phyloP scores from a whole-genome alignment of 2,797 vertebrate species.

The Apogon hyalosoma region DNA sequence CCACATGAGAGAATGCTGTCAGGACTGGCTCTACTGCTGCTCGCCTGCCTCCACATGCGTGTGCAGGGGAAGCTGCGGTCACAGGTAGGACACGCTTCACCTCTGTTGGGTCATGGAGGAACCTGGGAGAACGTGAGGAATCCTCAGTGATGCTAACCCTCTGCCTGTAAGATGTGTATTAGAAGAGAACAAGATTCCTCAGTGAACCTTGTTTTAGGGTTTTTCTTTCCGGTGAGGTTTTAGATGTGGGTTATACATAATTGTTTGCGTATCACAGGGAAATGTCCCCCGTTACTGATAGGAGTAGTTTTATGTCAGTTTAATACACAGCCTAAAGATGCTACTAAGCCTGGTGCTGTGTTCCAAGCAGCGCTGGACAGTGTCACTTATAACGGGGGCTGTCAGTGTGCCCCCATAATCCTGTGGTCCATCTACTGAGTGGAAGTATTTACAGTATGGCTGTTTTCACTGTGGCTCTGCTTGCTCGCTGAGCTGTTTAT shows the following conservation, averaged over 20 bases:
- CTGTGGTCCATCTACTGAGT: constrained; percentile 53
- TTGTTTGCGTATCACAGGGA: not conserved
- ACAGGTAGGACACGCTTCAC: constrained; percentile 87
- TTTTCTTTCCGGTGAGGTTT: constrained; percentile 17
- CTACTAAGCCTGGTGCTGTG: constrained; percentile 1
- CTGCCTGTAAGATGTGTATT: constrained; percentile 13
- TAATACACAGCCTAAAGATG: constrained; percentile 1
- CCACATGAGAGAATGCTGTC: constrained; percentile 79
- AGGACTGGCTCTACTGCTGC: constrained; percentile 78
- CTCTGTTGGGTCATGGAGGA: constrained; percentile 49
- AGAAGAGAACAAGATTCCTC: not conserved
- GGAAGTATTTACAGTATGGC: constrained; percentile 68
- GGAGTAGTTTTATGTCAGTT: constrained; percentile 6
- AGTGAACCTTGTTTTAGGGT: constrained; percentile 12
- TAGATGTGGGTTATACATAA: not conserved
- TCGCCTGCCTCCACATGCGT: constrained; percentile 88
- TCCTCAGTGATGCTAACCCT: constrained; percentile 26
- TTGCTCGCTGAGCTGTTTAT: constrained; percentile 59
- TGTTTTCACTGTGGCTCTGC: constrained; percentile 63
- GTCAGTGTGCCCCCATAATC: constrained; percentile 30
- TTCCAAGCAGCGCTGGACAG: constrained; percentile 20
- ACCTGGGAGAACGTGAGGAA: constrained; percentile 40
- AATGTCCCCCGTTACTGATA: constrained; percentile 5
- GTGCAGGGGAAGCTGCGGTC: constrained; percentile 87
- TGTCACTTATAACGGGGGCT: constrained; percentile 34